phyloP scores from a whole-genome alignment of 2,797 vertebrate species.

The Gymnothorax reevesii region DNA sequence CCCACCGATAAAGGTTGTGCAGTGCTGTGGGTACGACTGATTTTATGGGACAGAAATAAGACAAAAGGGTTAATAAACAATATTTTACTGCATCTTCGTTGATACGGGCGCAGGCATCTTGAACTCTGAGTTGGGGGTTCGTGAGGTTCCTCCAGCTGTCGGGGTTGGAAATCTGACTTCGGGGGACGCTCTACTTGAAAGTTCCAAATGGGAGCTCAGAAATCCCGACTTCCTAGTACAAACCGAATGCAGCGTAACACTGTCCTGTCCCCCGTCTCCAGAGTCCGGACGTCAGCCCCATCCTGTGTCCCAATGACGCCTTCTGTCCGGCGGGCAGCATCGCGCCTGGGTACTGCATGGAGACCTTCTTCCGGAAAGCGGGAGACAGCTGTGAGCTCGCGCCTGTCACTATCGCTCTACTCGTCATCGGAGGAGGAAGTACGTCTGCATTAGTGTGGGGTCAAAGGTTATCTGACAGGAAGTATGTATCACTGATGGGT shows the following conservation, averaged over 20 bases:
- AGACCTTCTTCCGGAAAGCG: conserved; percentile 81
- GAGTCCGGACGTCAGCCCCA: conserved; percentile 83
- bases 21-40: too few species aligned
- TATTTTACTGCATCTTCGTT: too few species aligned
- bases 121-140: too few species aligned
- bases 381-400: conserved; percentile 81
- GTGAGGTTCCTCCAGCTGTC: too few species aligned
- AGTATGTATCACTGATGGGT: neutral
- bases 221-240: neutral
- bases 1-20: too few species aligned
- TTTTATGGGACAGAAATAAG: too few species aligned
- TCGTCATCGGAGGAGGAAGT: conserved; percentile 78
- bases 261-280: conserved; percentile 45
- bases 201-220: too few species aligned
- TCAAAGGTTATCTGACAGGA: neutral
- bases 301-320: conserved; percentile 81
- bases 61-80: too few species aligned
- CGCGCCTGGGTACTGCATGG: conserved; percentile 84
- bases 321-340: conserved; percentile 83
- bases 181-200: too few species aligned
- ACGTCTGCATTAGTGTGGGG: neutral
- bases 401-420: conserved; percentile 76
- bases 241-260: neutral
- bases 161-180: too few species aligned
- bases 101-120: too few species aligned